These are phyloP conservation scores for Dolichotis patagonum DNA, from an alignment of 2,113 vertebrate genomes.

Conservation along the genomic window DNA sequence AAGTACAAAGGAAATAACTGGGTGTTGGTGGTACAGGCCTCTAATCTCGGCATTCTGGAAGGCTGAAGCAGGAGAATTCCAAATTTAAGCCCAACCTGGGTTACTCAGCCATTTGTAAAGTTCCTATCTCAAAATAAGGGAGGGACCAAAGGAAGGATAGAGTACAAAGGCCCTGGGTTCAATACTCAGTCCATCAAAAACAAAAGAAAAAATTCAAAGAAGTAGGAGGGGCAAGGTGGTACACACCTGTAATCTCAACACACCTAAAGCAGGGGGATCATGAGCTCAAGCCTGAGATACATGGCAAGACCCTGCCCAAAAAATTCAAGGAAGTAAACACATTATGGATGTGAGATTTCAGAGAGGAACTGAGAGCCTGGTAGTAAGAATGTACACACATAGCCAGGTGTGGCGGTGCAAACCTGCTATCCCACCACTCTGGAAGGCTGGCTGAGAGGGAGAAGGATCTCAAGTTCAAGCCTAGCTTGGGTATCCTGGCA, in stretches of 20 bases:
- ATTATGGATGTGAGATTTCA: not conserved
- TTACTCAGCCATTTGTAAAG: too few relatives aligned
- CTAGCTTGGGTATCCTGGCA: not conserved
- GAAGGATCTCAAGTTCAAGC: not conserved
- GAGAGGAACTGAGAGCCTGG: slow-evolving; percentile 19
- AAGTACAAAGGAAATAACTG: too few relatives aligned
- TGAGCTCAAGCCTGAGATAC: not conserved
- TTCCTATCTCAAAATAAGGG: not conserved
- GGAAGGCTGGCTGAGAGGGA: not conserved
- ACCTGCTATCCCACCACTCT: not conserved
- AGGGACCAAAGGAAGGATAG: not conserved
- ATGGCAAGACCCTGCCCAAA: not conserved
- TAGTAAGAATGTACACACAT: not conserved
- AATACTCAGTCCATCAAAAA: not conserved
- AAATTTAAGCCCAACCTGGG: too few relatives aligned
- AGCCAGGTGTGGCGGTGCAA: not conserved
- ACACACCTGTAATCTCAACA: not conserved
- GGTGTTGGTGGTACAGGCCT: too few relatives aligned
- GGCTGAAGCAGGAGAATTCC: too few relatives aligned
- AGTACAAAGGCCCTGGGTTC: not conserved
- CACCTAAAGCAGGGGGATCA: not conserved
- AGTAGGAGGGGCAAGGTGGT: not conserved
- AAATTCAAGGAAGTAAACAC: not conserved
- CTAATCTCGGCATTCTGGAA: too few relatives aligned
- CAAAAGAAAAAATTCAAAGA: not conserved